These are phyloP conservation scores for Falco rusticolus DNA, from an alignment of 2,797 vertebrate species.

Conservation along the genomic window DNA sequence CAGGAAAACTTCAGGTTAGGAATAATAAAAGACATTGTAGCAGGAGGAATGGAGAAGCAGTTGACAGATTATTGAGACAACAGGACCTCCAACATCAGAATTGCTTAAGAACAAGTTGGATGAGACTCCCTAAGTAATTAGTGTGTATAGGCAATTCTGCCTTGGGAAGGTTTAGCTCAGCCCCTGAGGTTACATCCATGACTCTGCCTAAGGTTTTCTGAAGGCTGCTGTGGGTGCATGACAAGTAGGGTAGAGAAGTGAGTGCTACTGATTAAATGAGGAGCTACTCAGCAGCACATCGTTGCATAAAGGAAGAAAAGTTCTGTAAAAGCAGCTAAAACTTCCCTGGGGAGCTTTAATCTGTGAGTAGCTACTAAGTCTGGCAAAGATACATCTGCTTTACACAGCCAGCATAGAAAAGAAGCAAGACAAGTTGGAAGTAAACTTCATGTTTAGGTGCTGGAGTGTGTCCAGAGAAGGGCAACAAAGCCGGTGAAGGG, in stretches of 20 bases:
- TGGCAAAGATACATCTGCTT: not conserved
- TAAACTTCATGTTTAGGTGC: not conserved
- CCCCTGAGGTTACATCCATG: not conserved
- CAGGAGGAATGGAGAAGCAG: not conserved
- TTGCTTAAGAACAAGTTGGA: not conserved
- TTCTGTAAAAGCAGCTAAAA: not conserved
- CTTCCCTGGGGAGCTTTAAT: not conserved
- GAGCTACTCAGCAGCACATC: not conserved
- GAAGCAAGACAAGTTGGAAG: not conserved
- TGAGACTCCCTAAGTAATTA: not conserved
- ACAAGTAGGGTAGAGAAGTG: not conserved
- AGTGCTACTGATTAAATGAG: not conserved
- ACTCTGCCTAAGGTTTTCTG: not conserved
- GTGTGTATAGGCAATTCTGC: not conserved
- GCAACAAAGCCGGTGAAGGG: not conserved
- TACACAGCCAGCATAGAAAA: not conserved
- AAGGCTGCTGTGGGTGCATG: not conserved
- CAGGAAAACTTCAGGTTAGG: not conserved
- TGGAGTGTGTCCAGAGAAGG: not conserved
- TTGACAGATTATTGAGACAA: not conserved
- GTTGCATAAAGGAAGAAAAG: not conserved
- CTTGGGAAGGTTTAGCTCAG: not conserved
- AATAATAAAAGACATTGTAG: not conserved
- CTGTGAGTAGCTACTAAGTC: not conserved
- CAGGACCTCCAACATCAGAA: not conserved